Conservation (phyloP, 2,797 vertebrate genomes). For the Stomatorhinus walkeri region DNA sequence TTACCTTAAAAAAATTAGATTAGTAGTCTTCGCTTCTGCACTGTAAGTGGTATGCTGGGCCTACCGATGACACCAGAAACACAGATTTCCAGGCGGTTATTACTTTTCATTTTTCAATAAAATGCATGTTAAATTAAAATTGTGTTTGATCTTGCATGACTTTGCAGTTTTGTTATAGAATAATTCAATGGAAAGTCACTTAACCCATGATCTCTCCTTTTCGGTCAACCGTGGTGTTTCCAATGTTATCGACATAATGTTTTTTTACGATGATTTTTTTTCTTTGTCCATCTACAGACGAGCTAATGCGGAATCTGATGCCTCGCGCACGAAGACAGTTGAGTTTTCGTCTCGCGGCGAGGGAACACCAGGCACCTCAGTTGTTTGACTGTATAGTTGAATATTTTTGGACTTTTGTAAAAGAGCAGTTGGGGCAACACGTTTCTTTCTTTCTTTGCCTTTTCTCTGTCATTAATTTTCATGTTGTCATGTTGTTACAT, state of each 20-base stretch:
- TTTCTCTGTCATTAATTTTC: neutral
- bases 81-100: neutral
- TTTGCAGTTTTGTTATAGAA: neutral
- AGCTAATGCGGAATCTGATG: neutral
- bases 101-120: neutral
- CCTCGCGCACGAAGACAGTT: neutral
- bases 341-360: neutral
- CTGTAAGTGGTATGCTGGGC: neutral
- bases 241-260: neutral
- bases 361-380: neutral
- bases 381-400: neutral
- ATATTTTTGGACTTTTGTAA: neutral
- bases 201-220: neutral
- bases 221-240: neutral
- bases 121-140: neutral
- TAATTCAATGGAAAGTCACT: neutral
- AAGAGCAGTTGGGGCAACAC: neutral
- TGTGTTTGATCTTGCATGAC: neutral
- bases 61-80: neutral
- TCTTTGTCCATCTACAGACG: neutral
- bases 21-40: neutral
- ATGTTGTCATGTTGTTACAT: neutral
- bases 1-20: neutral
- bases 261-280: neutral
- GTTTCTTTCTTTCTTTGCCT: neutral